phyloP scores from a whole-genome alignment of 2,888 invertebrate species.

The Heteropelma amictum region DNA sequence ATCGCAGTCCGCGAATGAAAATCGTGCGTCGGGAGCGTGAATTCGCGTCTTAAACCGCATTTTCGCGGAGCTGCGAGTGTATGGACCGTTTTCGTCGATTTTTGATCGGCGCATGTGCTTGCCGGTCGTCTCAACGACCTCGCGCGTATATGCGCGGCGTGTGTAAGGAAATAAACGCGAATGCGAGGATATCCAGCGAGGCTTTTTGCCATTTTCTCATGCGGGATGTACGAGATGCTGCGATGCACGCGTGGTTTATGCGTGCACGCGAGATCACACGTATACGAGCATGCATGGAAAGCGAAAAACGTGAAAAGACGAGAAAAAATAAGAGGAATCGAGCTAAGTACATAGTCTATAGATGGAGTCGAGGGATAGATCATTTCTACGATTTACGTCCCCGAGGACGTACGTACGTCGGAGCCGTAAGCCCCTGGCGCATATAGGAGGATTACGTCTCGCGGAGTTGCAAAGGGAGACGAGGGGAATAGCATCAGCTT shows the following conservation, averaged over 20 bases:
- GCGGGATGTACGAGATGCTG: slow-evolving; percentile 11
- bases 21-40: too few species aligned
- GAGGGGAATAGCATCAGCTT: slow-evolving; percentile 29
- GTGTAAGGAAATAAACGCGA: neutral
- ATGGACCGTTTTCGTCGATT: slow-evolving; percentile 1
- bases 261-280: slow-evolving; percentile 15
- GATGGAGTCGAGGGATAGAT: slow-evolving; percentile 48
- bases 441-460: slow-evolving; percentile 58
- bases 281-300: slow-evolving; percentile 4
- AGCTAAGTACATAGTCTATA: slow-evolving; percentile 45
- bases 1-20: too few species aligned
- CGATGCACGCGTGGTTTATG: slow-evolving; percentile 20
- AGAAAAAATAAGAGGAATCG: slow-evolving; percentile 19
- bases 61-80: neutral
- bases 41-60: too few species aligned
- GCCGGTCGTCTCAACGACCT: slow-evolving; percentile 8
- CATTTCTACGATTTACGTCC: slow-evolving; percentile 52
- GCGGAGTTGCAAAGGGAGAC: slow-evolving; percentile 49
- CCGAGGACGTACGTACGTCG: slow-evolving; percentile 41
- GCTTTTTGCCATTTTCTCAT: slow-evolving; percentile 4
- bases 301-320: slow-evolving; percentile 8
- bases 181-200: neutral
- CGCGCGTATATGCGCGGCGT: slow-evolving; percentile 32
- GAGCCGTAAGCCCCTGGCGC: too few species aligned
- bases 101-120: neutral